Evolutionary conservation across 2,113 vertebrate genomes (phyloP), one percentile per base, ranked within the genome.

Genomic region (Leptodactylus fuscus): DNA sequence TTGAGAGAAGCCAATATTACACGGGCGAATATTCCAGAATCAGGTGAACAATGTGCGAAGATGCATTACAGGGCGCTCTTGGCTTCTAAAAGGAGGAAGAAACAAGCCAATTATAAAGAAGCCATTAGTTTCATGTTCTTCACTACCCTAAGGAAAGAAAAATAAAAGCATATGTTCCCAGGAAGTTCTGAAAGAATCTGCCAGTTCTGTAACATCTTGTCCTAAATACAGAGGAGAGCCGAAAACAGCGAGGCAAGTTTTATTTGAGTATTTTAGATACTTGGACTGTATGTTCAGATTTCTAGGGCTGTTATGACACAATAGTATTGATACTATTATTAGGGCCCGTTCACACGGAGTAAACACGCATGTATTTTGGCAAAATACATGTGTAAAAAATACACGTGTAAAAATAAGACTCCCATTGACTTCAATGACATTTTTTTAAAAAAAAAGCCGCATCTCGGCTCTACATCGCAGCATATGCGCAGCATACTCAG

Each of bases 161-260:
- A 58, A 79, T 78, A 79, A 60, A 79, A 79, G 75, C 49, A 55
- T 60, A 41, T 79, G 76, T 60, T 60, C 53, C n/a, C 71, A 44
- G 71, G 18, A 27, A 75, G 38, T 73, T 69, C 34, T 51, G 46
- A 51, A 34, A 34, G 74, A 51, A 51, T 16, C 74, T 76, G 48
- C 74, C 51, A 38, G 51, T 41, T 13, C 76, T 51, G 48, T 58
- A 79, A 78, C 49, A 79, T 58, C 36, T 9, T 53, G 75, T 76
- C 48, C 75, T 55, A 55, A 20, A 55, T n/a, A 38, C 20, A 36
- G 29, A 15, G 38, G 49, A 78, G 22, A n/a, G 75, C 75, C 13
- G 20, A 77, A 8, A 22, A 4, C 6, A 53, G 49, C 18, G 20
- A 5, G 6, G 12, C 48, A 48, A 44, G 5, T 48, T 29, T 74